Evolutionary conservation across 2,888 invertebrate genomes (phyloP).

Genomic region (Gastrophysa polygoni): DNA sequence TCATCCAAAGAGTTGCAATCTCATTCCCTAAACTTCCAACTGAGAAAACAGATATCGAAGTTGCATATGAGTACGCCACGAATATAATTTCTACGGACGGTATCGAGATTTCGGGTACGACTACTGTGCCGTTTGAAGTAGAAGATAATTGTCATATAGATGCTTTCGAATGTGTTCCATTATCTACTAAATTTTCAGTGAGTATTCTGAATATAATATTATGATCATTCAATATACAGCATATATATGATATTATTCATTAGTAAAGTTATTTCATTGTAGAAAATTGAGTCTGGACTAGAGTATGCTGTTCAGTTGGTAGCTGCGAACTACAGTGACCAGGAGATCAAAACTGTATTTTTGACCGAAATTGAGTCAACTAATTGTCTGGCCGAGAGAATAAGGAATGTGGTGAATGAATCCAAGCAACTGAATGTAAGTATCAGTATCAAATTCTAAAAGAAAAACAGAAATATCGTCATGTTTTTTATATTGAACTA

Average conservation of each 20-base stretch:
- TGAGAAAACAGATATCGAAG: constrained; percentile 45
- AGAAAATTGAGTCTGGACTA: constrained; percentile 51
- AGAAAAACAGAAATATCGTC: too few species aligned
- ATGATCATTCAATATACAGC: neutral
- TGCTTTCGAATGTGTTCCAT: constrained; percentile 49
- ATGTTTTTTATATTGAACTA: too few species aligned
- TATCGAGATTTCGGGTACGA: constrained; percentile 50
- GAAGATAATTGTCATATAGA: constrained; percentile 41
- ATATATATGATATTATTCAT: neutral
- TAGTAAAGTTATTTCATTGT: constrained; percentile 34
- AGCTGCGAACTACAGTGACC: constrained; percentile 48
- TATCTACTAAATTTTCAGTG: constrained; percentile 41
- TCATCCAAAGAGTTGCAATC: constrained; percentile 63
- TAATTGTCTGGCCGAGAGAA: constrained; percentile 42
- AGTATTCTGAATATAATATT: constrained; percentile 16
- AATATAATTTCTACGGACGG: constrained; percentile 49
- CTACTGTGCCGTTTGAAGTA: constrained; percentile 42
- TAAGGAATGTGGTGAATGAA: constrained; percentile 47
- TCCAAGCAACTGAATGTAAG: constrained; percentile 50
- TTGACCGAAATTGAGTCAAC: constrained; percentile 52
- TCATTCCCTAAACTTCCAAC: constrained; percentile 45
- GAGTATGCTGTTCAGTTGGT: constrained; percentile 50
- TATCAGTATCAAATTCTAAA: neutral
- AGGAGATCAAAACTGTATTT: constrained; percentile 44
- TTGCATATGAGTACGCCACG: constrained; percentile 51